phyloP scores from a whole-genome alignment of 2,888 invertebrate species.

The Cerastis leucographa region DNA sequence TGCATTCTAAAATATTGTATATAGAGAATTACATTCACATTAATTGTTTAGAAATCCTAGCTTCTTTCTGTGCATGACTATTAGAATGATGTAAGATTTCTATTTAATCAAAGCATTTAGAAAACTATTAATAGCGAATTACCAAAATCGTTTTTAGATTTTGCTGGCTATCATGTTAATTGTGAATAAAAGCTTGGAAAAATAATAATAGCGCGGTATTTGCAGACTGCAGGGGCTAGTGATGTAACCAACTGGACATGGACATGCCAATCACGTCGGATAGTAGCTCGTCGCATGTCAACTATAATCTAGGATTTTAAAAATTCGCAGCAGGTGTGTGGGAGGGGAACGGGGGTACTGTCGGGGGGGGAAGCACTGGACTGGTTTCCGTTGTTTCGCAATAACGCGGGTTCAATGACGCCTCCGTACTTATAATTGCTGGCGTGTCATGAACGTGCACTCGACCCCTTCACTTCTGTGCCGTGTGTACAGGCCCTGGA shows the following conservation, averaged over 20 bases:
- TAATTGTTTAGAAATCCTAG: conserved; percentile 54
- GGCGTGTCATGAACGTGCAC: conserved; percentile 84
- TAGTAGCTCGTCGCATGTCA: conserved; percentile 85
- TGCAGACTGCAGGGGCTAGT: conserved; percentile 74
- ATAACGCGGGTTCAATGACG: conserved; percentile 90
- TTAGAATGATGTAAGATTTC: conserved; percentile 55
- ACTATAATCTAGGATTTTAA: conserved; percentile 90
- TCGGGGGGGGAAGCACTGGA: conserved; percentile 74
- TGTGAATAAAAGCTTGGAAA: conserved; percentile 22
- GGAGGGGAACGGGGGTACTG: conserved; percentile 62
- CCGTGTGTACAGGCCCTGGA: conserved; percentile 58
- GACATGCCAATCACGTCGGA: conserved; percentile 83
- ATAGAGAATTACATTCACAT: conserved; percentile 40
- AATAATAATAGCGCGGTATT: conserved; percentile 52
- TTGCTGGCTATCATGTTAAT: conserved; percentile 10
- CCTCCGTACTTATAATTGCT: conserved; percentile 86
- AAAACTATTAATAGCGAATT: conserved; percentile 23
- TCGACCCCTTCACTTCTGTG: conserved; percentile 81
- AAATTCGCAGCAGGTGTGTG: conserved; percentile 89
- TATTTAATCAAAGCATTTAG: conserved; percentile 32
- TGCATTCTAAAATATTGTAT: conserved; percentile 24
- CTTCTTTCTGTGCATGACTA: conserved; percentile 40
- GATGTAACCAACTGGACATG: conserved; percentile 84
- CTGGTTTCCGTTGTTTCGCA: conserved; percentile 91
- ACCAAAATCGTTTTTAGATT: conserved; percentile 26